Base-by-base conservation (phyloP, 2,113 vertebrate species). In the Heptranchias perlo region DNA sequence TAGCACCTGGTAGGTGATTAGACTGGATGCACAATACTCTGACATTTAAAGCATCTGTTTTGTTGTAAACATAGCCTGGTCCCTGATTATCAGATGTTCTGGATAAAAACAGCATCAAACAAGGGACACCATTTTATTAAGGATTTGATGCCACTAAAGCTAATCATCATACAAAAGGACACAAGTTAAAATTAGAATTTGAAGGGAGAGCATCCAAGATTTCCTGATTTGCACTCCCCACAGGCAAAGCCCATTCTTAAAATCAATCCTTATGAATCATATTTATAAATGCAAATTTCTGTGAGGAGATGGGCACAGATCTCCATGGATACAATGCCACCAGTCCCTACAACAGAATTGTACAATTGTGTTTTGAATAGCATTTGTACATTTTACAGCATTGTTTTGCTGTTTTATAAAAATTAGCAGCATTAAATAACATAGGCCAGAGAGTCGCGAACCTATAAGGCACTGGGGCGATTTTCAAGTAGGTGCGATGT, bases 21-120 rank as follows among this genome's bases (percentile, higher is more conserved):
- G n/a, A 62, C 89, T 93, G 58, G 89, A 93, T 93, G 61, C 54
- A 93, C 58, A 62, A 93, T n/a, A n/a, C 58, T 61, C 89, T 62
- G 58, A 64, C 58, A 93, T 93, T 93, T 93, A 62, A 93, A 93
- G 35, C 89, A 62, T 39, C 5, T 23, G 47, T 62, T 92, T 62
- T 93, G 18, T 39, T 93, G 35, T 93, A 64, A 93, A 39, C 39
- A 5, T 93, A 58, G 31, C 87, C 54, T 92, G 54, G 58, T 93
- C 64, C 61, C 89, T 39, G 21, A 93, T 39, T 93, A 62, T 93
- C 89, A 93, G 61, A 64, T 58, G 5, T 93, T 93, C 87, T 64
- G n/a, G 61, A 93, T 93, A n/a, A 62, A 93, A 62, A 39, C 89
- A 64, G 35, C 14, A 93, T 93, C 54, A 93, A 92, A 61, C 14